Percentiles rank a stretch among this genome's conserved stretches.
These are phyloP conservation scores for Drosophila austrosaltans DNA, from an alignment of 2,888 invertebrate species.

Conservation along the genomic window DNA sequence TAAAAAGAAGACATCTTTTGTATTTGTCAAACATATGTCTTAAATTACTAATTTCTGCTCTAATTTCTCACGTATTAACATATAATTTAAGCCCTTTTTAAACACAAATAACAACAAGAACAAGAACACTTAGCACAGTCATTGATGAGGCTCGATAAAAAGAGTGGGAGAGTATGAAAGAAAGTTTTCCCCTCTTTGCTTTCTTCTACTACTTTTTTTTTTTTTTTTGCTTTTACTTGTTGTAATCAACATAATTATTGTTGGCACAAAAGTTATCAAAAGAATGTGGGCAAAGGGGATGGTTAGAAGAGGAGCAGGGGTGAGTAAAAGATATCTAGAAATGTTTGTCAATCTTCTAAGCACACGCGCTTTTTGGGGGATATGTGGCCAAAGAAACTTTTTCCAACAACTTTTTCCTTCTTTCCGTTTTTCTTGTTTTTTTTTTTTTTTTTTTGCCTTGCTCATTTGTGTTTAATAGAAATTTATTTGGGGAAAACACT, in stretches of 20 bases:
- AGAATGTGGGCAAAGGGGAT: neutral
- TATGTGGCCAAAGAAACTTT: conserved; percentile 39
- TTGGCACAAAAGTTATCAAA: conserved; percentile 44
- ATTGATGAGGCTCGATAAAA: conserved; percentile 38
- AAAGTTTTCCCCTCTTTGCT: conserved; percentile 32
- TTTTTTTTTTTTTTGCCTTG: conserved; percentile 32
- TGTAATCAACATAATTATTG: conserved; percentile 56
- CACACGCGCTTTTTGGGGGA: conserved; percentile 12
- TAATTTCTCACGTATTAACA: conserved; percentile 1
- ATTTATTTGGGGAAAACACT: conserved; percentile 62
- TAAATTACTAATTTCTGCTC: neutral
- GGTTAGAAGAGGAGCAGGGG: neutral
- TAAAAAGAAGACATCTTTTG: no score
- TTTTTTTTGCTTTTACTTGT: conserved; percentile 17
- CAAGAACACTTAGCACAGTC: conserved; percentile 43
- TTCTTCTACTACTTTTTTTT: neutral
- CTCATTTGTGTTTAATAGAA: conserved; percentile 71
- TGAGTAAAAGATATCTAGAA: neutral
- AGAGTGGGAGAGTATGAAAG: conserved; percentile 3
- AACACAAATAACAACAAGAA: conserved; percentile 27
- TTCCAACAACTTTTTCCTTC: conserved; percentile 42
- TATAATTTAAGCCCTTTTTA: conserved; percentile 6
- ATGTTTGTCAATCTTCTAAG: conserved; percentile 22
- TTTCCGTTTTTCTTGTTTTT: conserved; percentile 27
- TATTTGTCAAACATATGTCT: neutral